Evolutionary conservation across 1,140 invertebrate genomes (phyloP).

Genomic region (Nephotettix cincticeps): DNA sequence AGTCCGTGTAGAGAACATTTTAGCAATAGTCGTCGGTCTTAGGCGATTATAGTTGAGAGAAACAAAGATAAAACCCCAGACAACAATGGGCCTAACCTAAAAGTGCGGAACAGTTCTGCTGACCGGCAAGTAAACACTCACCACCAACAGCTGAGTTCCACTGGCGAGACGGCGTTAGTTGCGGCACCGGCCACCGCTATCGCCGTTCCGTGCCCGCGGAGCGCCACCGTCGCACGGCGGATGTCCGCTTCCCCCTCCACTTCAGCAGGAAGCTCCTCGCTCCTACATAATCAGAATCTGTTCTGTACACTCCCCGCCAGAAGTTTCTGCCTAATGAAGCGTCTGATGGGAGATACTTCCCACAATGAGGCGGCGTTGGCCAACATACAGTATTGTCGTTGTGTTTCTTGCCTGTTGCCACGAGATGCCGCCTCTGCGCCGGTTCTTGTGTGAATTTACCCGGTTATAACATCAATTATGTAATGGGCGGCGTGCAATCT

Average conservation of each 20-base stretch:
- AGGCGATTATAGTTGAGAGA: not conserved
- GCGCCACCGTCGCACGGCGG: conserved; percentile 13
- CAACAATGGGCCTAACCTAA: conserved; percentile 21
- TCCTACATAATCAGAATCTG: conserved; percentile 22
- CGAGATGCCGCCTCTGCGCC: not conserved
- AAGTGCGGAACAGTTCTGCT: conserved; percentile 6
- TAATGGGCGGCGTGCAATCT: not conserved
- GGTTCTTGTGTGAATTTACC: conserved; percentile 1
- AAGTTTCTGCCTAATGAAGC: conserved; percentile 19
- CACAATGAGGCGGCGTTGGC: conserved; percentile 6
- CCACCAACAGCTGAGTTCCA: not conserved
- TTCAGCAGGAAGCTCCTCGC: conserved; percentile 1
- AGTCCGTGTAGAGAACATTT: not conserved
- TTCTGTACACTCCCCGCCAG: conserved; percentile 3
- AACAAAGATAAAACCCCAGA: not conserved
- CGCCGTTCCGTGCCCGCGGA: not conserved
- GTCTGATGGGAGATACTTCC: conserved; percentile 6
- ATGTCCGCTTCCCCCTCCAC: conserved; percentile 11
- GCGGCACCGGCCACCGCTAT: not conserved
- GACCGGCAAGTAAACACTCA: conserved; percentile 6
- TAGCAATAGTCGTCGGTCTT: not conserved
- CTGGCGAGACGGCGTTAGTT: not conserved
- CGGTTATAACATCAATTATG: conserved; percentile 3
- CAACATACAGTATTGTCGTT: no score
- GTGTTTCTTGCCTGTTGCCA: not conserved